Conservation (phyloP, 2,797 vertebrate genomes). For the Hozukius guyotensis region DNA sequence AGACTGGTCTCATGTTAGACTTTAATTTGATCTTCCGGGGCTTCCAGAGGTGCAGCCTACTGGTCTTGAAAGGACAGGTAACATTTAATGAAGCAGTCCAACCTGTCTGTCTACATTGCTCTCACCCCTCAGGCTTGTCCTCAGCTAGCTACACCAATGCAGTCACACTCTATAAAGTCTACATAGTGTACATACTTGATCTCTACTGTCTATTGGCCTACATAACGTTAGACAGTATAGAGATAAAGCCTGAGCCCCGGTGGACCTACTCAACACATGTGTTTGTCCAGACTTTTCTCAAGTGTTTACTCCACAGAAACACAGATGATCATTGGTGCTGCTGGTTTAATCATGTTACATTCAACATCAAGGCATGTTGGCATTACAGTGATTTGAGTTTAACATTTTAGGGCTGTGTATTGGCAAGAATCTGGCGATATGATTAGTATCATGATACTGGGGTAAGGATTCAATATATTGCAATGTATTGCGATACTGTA, state of each 20-base stretch:
- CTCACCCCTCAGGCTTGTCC: not conserved
- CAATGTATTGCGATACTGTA: too few species aligned
- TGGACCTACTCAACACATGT: slow-evolving; percentile 12
- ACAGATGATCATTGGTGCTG: not conserved
- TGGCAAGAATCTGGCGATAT: too few species aligned
- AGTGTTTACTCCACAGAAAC: not conserved
- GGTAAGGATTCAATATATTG: too few species aligned
- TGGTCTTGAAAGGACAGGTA: not conserved
- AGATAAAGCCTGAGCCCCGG: not conserved
- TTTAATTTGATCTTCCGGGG: not conserved
- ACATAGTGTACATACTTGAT: not conserved
- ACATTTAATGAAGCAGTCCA: slow-evolving; percentile 19
- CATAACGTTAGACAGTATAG: too few species aligned
- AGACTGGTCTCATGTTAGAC: fast-evolving
- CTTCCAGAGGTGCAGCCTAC: not conserved
- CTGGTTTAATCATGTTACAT: not conserved
- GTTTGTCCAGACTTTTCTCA: not conserved
- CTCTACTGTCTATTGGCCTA: too few species aligned
- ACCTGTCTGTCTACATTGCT: slow-evolving; percentile 70
- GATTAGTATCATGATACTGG: too few species aligned
- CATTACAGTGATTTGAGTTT: not conserved
- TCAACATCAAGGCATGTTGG: not conserved
- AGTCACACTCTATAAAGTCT: not conserved
- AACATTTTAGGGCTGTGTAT: too few species aligned
- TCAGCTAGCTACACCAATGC: not conserved